Evolutionary conservation across 2,888 invertebrate genomes (phyloP), one percentile per base, ranked within the genome.

Genomic region (Sialis fuliginosa): DNA sequence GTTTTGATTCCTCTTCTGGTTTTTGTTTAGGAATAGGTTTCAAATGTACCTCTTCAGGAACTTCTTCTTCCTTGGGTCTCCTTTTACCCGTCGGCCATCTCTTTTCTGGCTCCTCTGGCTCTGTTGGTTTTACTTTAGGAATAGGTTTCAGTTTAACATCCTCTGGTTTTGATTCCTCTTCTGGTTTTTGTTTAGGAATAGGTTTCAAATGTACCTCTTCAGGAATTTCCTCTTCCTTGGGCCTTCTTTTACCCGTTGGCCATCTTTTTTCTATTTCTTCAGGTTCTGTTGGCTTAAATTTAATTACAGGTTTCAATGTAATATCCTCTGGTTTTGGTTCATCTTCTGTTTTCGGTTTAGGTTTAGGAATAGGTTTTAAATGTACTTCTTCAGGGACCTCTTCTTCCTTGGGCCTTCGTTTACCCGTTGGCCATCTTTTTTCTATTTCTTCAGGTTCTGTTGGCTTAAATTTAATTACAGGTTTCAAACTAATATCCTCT

Each of bases 401-500:
- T 44, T 44, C 39, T 55, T 58, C 58, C 44, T 56, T 58, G 12
- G 54, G 56, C 40, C 50, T 57, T 47, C 52, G 57, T 47, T 57
- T 62, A n/a, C 57, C 60, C 12, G 52, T 50, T 1, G 54, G 56
- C 54, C 55, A 56, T 48, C 46, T 44, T 37, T 46, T 51, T 13
- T 58, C 47, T 1, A 45, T 42, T 8, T 57, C 30, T 49, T 68
- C 64, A 22, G 22, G 22, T 49, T 67, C 63, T 4, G 47, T 47
- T 56, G 64, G 37, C 57, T 63, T 46, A 54, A 60, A 47, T 56
- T 63, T 66, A 57, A 67, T 57, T 13, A 52, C 50, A 9, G 52
- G 55, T 52, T 72, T 59, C 42, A 68, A 59, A 0, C 69, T 63
- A n/a, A 66, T 67, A 40, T 72, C 71, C 55, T 74, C 70, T 49